Conservation (phyloP, 1,140 invertebrate species). For the Lordiphosa stackelbergi region DNA sequence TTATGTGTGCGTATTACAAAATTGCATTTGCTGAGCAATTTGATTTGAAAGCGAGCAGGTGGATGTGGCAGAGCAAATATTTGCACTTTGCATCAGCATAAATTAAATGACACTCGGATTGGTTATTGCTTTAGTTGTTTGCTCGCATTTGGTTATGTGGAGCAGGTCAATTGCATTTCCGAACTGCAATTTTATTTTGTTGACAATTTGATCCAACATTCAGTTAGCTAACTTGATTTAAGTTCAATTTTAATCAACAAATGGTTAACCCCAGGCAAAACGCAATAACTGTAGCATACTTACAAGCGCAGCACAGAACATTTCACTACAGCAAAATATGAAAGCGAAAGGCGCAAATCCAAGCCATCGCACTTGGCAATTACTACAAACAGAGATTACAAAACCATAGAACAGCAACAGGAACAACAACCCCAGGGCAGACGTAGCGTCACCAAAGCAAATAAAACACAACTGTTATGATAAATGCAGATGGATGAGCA, state of each 20-base stretch:
- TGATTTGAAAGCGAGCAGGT: conserved; percentile 8
- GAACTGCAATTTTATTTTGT: not conserved
- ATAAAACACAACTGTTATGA: conserved; percentile 70
- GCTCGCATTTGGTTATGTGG: not conserved
- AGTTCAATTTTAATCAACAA: conserved; percentile 1
- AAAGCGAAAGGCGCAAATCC: conserved; percentile 27
- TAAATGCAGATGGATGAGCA: conserved; percentile 74
- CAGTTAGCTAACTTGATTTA: not conserved
- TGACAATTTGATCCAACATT: not conserved
- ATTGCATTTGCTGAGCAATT: conserved; percentile 21
- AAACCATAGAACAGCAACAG: conserved; percentile 18
- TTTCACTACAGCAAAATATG: conserved; percentile 14
- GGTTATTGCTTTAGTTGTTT: not conserved
- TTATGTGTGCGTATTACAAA: conserved; percentile 37
- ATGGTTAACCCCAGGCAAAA: not conserved
- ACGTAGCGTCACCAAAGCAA: conserved; percentile 54
- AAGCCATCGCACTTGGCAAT: conserved; percentile 51
- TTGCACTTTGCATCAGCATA: conserved; percentile 35
- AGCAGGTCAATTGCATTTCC: conserved; percentile 1
- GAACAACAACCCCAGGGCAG: conserved; percentile 4
- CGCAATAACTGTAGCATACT: conserved; percentile 31
- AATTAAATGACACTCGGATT: conserved; percentile 24
- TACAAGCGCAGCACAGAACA: conserved; percentile 28
- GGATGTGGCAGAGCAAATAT: conserved; percentile 15
- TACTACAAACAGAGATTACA: conserved; percentile 36